These are phyloP conservation scores for Amphipoea oculea DNA, from an alignment of 2,888 invertebrate genomes.

Conservation along the genomic window DNA sequence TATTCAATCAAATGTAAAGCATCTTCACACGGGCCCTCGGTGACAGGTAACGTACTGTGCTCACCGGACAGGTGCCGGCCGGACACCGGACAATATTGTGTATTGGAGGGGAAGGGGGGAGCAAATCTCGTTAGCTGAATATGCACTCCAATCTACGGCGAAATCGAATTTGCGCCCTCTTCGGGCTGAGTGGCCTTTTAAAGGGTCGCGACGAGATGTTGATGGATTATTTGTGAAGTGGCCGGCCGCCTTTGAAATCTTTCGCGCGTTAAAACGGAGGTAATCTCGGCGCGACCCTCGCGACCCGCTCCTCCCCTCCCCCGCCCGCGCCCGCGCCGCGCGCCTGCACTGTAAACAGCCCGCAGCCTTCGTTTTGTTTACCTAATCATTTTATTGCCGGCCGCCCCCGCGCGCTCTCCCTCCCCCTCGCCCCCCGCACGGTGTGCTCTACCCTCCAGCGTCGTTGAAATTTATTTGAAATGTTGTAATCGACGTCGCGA, in stretches of 20 bases:
- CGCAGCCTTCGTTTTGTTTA: constrained; percentile 86
- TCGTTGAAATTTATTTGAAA: constrained; percentile 77
- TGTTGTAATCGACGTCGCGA: constrained; percentile 76
- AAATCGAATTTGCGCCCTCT: constrained; percentile 85
- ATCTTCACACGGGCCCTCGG: neutral
- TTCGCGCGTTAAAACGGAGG: constrained; percentile 90
- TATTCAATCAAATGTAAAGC: constrained; percentile 17
- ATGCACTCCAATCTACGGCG: constrained; percentile 87
- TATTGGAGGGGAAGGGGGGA: constrained; percentile 49
- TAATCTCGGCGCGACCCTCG: constrained; percentile 81
- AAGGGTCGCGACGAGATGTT: constrained; percentile 83
- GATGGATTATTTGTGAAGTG: constrained; percentile 90
- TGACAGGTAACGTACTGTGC: constrained; percentile 9
- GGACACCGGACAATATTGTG: constrained; percentile 34
- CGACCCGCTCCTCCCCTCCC: constrained; percentile 50
- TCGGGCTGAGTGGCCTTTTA: constrained; percentile 78
- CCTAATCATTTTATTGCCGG: constrained; percentile 87
- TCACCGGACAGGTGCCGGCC: constrained; percentile 31
- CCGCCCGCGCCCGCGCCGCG: constrained; percentile 53
- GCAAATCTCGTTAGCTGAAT: constrained; percentile 85
- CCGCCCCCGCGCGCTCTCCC: constrained; percentile 56
- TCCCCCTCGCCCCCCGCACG: constrained; percentile 56
- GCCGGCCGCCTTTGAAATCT: constrained; percentile 88
- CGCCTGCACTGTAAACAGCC: constrained; percentile 75
- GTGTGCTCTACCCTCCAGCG: constrained; percentile 55